A percentile compares a stretch with the other conserved stretches of the same genome.
phyloP scores from a whole-genome alignment of 2,113 vertebrate species.

The Austrofundulus limnaeus region DNA sequence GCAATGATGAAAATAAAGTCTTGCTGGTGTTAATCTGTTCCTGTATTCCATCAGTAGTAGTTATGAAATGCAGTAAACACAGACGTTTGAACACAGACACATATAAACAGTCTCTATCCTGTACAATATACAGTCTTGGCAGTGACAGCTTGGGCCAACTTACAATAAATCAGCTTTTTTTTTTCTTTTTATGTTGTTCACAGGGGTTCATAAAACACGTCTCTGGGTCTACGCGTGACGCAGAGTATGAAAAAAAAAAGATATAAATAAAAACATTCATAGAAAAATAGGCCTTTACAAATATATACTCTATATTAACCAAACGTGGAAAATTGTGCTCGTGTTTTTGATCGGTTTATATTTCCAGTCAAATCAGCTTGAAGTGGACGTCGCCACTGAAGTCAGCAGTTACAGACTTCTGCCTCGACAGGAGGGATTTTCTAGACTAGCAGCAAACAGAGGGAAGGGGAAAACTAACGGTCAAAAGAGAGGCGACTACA shows the following conservation, averaged over 20 bases:
- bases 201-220: constrained; percentile 67
- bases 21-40: constrained; percentile 75
- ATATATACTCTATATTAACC: constrained; percentile 93
- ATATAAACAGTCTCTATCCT: constrained; percentile 62
- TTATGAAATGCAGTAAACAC: constrained; percentile 77
- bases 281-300: constrained; percentile 99
- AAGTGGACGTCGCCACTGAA: constrained; percentile 52
- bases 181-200: constrained; percentile 45
- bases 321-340: constrained; percentile 82
- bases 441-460: constrained; percentile 95
- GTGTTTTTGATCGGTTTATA: constrained; percentile 73
- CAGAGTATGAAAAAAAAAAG: constrained; percentile 71
- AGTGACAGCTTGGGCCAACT: constrained; percentile 66
- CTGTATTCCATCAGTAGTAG: constrained; percentile 78
- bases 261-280: constrained; percentile 99
- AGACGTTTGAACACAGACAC: constrained; percentile 78
- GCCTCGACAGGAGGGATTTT: constrained; percentile 77
- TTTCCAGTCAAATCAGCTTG: constrained; percentile 64
- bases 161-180: constrained; percentile 59
- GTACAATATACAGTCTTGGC: constrained; percentile 70
- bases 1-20: constrained; percentile 50
- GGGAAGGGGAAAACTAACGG: constrained; percentile 62
- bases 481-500: constrained; percentile 74
- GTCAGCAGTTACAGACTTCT: constrained; percentile 57
- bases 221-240: constrained; percentile 62